A percentile compares a stretch with the other conserved stretches of the same genome.
Conservation (phyloP, 2,888 invertebrate genomes). For the Enchytraeus crypticus region DNA sequence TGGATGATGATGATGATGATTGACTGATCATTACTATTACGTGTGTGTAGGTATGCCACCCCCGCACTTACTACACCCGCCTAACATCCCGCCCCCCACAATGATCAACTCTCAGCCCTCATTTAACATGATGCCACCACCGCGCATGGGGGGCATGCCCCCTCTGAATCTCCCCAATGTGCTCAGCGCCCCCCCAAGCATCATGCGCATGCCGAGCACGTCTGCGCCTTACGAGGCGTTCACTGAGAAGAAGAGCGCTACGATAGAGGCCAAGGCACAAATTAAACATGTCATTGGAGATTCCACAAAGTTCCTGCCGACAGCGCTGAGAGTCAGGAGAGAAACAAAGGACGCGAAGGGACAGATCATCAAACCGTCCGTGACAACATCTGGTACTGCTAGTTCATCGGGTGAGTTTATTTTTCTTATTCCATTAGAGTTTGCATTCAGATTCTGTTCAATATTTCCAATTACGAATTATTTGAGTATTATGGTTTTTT, state of each 20-base stretch:
- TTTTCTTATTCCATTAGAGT: neutral
- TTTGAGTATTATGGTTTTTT: neutral
- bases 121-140: slow-evolving; percentile 36
- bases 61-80: neutral
- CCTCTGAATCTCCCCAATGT: slow-evolving; percentile 56
- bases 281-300: slow-evolving; percentile 62
- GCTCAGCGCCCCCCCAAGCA: slow-evolving; percentile 70
- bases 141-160: slow-evolving; percentile 43
- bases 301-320: slow-evolving; percentile 88
- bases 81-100: neutral
- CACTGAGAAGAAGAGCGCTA: slow-evolving; percentile 49
- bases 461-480: too few species aligned
- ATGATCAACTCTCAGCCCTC: neutral
- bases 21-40: too few species aligned
- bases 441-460: neutral
- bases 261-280: slow-evolving; percentile 92
- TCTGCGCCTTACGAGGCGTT: slow-evolving; percentile 18
- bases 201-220: slow-evolving; percentile 59
- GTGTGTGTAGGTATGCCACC: slow-evolving; percentile 20
- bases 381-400: too few species aligned
- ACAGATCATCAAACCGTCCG: slow-evolving; percentile 20
- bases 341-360: slow-evolving; percentile 54
- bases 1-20: too few species aligned
- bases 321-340: slow-evolving; percentile 79
- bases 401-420: neutral